Percentiles rank a stretch among this genome's conserved stretches.
Conservation (phyloP, 2,888 invertebrate species). For the Entomobrya proxima region DNA sequence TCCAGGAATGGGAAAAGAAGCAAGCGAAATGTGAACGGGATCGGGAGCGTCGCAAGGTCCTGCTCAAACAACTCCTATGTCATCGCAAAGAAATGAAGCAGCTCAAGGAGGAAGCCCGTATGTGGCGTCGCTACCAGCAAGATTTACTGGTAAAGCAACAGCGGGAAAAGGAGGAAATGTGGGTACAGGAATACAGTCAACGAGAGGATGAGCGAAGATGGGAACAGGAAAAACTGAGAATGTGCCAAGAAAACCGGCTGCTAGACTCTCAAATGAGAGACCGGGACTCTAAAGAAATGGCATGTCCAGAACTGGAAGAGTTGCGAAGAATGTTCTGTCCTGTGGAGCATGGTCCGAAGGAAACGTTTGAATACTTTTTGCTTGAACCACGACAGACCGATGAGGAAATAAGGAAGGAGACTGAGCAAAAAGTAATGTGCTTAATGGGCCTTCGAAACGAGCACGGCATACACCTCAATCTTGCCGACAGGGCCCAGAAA, state of each 20-base stretch:
- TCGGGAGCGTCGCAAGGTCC: constrained; percentile 8
- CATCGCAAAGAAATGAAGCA: constrained; percentile 45
- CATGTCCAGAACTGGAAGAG: constrained; percentile 52
- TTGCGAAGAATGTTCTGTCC: constrained; percentile 54
- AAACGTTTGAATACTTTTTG: constrained; percentile 53
- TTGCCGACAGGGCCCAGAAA: constrained; percentile 26
- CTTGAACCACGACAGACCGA: constrained; percentile 49
- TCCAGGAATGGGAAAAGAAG: constrained; percentile 11
- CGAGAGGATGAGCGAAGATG: constrained; percentile 38
- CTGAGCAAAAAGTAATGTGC: constrained; percentile 27
- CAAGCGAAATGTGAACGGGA: constrained; percentile 38
- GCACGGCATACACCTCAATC: constrained; percentile 47
- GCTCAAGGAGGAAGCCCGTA: constrained; percentile 21
- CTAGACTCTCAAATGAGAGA: constrained; percentile 35
- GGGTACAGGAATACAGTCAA: constrained; percentile 21
- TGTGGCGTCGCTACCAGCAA: constrained; percentile 43
- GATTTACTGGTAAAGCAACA: constrained; percentile 1
- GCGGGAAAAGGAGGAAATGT: constrained; percentile 16
- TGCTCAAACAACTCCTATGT: constrained; percentile 14
- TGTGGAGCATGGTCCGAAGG: constrained; percentile 48
- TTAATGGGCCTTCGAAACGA: constrained; percentile 50
- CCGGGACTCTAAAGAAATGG: not conserved
- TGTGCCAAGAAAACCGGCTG: constrained; percentile 30
- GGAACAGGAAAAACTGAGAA: not conserved
- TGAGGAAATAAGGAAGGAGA: constrained; percentile 23